A percentile compares a stretch with the other conserved stretches of the same genome.
Evolutionary conservation across 2,888 invertebrate genomes (phyloP).

Genomic region (Synanthedon formicaeformis): DNA sequence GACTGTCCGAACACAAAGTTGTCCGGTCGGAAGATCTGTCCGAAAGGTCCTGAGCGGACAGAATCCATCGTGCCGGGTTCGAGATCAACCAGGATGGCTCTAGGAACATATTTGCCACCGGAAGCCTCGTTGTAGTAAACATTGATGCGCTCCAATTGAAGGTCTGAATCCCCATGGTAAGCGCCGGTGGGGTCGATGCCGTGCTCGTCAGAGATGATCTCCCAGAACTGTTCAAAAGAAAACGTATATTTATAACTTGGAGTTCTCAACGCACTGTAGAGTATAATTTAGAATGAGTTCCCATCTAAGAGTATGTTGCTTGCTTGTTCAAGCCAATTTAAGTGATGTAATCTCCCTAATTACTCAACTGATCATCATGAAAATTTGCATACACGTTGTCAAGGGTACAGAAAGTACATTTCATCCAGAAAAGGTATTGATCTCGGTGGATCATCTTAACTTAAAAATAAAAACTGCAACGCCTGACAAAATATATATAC

Average conservation of each 20-base stretch:
- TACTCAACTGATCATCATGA: no score
- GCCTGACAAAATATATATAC: no score
- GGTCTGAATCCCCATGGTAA: constrained; percentile 89
- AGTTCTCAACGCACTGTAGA: neutral
- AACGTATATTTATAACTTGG: constrained; percentile 44
- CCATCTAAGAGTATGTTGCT: no score
- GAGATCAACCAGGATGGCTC: constrained; percentile 56
- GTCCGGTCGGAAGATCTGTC: constrained; percentile 81
- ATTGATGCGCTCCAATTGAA: constrained; percentile 93
- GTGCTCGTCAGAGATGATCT: constrained; percentile 96
- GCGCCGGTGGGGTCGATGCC: constrained; percentile 92
- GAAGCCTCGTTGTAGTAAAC: constrained; percentile 97
- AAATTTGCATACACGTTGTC: no score
- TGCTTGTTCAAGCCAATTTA: constrained; percentile 25
- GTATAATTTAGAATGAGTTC: no score
- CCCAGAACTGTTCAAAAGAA: constrained; percentile 82
- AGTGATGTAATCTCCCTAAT: no score
- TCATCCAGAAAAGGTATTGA: no score
- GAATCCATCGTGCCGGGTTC: constrained; percentile 74
- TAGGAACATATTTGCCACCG: constrained; percentile 59
- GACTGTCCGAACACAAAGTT: constrained; percentile 78
- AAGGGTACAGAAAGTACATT: no score
- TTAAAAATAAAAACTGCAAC: no score
- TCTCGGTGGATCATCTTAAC: no score
- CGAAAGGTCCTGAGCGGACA: constrained; percentile 76